Evolutionary conservation across 2,797 vertebrate genomes (phyloP), one percentile per base, ranked within the genome.

Genomic region (Myoxocephalus aenaeus): DNA sequence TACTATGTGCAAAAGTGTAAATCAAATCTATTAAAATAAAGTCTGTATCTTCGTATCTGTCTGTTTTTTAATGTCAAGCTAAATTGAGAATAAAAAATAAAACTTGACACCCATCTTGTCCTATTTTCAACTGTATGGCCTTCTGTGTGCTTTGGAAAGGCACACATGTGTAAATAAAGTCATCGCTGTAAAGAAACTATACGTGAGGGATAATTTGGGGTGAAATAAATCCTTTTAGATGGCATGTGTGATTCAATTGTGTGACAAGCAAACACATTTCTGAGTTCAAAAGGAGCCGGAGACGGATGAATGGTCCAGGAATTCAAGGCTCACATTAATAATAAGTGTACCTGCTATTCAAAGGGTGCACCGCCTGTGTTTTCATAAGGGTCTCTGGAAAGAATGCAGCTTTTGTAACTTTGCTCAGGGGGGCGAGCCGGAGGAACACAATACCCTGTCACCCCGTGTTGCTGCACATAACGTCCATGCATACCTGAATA

Each of bases 261-360:
- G 65, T 84, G 83, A 79, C 70, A 20, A 65, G 80, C 70, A 87
- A 91, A 92, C 89, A 86, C 84, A 85, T 77, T 72, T 82, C 68
- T 63, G 73, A 81, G 80, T 86, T 92, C 85, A 92, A 92, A 90
- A 74, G 75, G 81, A 79, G 81, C 80, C 78, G 58, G 70, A 56
- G 82, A 88, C 88, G 85, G 90, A 85, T 91, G 86, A 86, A 86
- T 90, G 87, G 75, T 84, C 84, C 86, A 86, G 90, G 89, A 93
- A 91, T 91, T 80, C 79, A 65, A 50, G 8, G 72, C 71, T 83
- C 81, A 85, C 86, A 84, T 86, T 67, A 79, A 82, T 88, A 75
- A 88, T 82, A 76, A 51, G 70, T 90, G 86, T 38, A 87, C 86
- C 78, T 83, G 81, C 81, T 75, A 69, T 84, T 92, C 88, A 86